Percentiles rank a stretch among this genome's conserved stretches.
Evolutionary conservation across 2,888 invertebrate genomes (phyloP).

Genomic region (Drepana falcataria): DNA sequence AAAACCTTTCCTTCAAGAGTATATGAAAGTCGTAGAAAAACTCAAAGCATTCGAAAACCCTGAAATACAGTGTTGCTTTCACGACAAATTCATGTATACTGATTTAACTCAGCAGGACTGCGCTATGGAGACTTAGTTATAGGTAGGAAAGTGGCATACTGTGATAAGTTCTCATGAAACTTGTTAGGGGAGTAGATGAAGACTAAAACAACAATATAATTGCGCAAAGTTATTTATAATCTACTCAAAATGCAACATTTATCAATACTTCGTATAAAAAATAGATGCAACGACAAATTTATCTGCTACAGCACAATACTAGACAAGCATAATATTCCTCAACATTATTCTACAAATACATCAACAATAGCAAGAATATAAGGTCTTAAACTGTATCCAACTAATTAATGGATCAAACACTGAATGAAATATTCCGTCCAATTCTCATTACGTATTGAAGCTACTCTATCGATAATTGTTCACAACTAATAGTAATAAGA

Average conservation of each 20-base stretch:
- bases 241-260: conserved; percentile 72
- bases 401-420: not conserved
- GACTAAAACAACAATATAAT: conserved; percentile 15
- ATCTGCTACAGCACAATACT: conserved; percentile 54
- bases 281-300: conserved; percentile 70
- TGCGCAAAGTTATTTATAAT: conserved; percentile 68
- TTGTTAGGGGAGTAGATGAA: not conserved
- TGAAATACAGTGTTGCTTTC: conserved; percentile 25
- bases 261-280: conserved; percentile 72
- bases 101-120: conserved; percentile 8
- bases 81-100: conserved; percentile 19
- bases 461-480: too few species aligned
- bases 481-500: too few species aligned
- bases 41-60: conserved; percentile 20
- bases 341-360: not conserved
- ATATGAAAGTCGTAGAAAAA: conserved; percentile 15
- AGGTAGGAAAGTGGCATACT: too few species aligned
- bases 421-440: not conserved
- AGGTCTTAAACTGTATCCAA: too few species aligned
- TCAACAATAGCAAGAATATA: not conserved
- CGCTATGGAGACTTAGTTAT: too few species aligned
- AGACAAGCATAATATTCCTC: conserved; percentile 33
- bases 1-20: conserved; percentile 9
- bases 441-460: too few species aligned
- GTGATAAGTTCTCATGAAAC: not conserved